Conservation (phyloP, 2,113 vertebrate species). For the Anoura caudifer region DNA sequence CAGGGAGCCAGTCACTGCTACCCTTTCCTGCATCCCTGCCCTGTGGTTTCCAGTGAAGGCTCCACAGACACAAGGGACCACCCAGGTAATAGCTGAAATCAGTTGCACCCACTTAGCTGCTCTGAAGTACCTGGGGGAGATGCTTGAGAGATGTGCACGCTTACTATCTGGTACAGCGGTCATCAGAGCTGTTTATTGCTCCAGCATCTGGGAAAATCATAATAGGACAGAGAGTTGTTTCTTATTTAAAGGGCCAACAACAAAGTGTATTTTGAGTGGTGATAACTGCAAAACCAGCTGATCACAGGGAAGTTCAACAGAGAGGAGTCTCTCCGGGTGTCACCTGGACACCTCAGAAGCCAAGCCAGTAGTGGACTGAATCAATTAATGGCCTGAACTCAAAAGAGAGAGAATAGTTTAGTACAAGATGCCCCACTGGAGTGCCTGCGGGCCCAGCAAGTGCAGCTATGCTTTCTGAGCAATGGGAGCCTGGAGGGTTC, state of each 20-base stretch:
- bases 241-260: slow-evolving; percentile 41
- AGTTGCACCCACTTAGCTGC: slow-evolving; percentile 37
- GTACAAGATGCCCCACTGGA: neutral
- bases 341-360: neutral
- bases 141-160: neutral
- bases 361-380: neutral
- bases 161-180: neutral
- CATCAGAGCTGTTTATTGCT: neutral
- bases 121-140: slow-evolving; percentile 19
- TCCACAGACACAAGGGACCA: neutral
- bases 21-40: neutral
- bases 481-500: neutral
- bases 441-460: neutral
- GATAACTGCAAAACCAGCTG: neutral
- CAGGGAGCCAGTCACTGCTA: neutral
- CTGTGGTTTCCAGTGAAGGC: neutral
- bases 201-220: slow-evolving; percentile 14
- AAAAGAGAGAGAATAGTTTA: neutral
- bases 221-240: slow-evolving; percentile 38
- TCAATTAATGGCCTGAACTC: neutral
- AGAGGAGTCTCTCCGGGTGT: neutral
- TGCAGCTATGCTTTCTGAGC: neutral
- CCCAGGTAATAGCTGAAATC: slow-evolving; percentile 36
- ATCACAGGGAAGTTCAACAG: neutral
- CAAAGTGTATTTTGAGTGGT: neutral